Base-by-base conservation (phyloP, 2,888 invertebrate species). In the Caenorhabditis macrosperma region DNA sequence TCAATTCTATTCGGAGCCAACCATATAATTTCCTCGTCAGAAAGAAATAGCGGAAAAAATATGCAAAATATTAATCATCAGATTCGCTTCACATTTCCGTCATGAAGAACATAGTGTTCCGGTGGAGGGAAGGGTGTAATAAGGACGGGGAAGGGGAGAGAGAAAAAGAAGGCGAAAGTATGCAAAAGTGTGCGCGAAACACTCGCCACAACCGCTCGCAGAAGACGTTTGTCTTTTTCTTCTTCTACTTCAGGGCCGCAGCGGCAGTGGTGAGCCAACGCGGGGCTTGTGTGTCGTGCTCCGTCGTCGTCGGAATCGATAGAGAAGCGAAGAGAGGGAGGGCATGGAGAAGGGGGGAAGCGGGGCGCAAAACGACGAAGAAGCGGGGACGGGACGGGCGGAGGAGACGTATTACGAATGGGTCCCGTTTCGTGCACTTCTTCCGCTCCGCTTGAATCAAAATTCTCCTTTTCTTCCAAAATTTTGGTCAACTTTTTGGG, bases 181-280 rank as follows among this genome's bases (percentile, higher is more conserved):
- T 24, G 20, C 15, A 35, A 20, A n/a, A n/a, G 55, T n/a, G 30
- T 46, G 52, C 52, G 50, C 26, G 44, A 26, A 28, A 5, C 24
- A 35, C 26, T 26, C 57, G 24, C 38, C 46, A 67, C 55, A 67
- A 67, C 55, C 61, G 55, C 72, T 72, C 72, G 63, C 72, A 72
- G 72, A 72, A 72, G 72, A 72, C 72, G 72, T 72, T 72, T 72
- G 63, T 72, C 72, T 72, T 64, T 57, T 63, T 17, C 38, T 50
- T 28, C 59, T 50, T 30, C 55, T 2, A 10, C 59, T 67, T 41
- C 59, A 33, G 24, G 54, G 54, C n/a, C n/a, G 64, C 38, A 64
- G 48, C 12, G 46, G 33, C 17, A 17, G 54, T 17, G 54, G 35
- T 55, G 28, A 67, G 30, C 5, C 46, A 38, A 59, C 48, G 48